Evolutionary conservation across 2,797 vertebrate species (phyloP).

Genomic region (Gobionotothen gibberifrons): DNA sequence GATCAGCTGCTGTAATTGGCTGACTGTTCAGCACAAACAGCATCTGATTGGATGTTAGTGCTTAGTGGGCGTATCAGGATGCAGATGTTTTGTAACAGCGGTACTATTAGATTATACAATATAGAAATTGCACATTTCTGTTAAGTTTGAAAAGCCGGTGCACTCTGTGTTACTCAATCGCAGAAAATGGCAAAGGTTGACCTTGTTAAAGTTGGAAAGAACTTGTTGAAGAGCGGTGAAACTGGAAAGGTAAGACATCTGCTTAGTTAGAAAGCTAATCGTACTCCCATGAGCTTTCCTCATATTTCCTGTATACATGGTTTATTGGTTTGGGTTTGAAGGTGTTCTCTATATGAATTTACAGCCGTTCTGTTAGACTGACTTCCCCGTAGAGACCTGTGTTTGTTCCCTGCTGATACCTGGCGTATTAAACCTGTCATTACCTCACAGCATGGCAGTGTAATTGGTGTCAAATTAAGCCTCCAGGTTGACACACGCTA

Average conservation of each 20-base stretch:
- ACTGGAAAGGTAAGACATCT: constrained; percentile 80
- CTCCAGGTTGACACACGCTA: constrained; percentile 25
- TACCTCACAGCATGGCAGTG: constrained; percentile 20
- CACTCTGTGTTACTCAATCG: rapidly evolving
- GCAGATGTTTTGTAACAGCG: constrained; percentile 63
- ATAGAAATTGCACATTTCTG: rapidly evolving
- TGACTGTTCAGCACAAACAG: not conserved
- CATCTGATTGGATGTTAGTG: constrained; percentile 49
- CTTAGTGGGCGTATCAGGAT: constrained; percentile 64
- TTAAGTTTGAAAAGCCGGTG: not conserved
- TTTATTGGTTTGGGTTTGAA: not conserved
- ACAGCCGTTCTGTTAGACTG: not conserved
- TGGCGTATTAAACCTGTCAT: constrained; percentile 21
- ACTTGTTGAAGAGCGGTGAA: constrained; percentile 78
- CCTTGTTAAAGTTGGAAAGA: constrained; percentile 79
- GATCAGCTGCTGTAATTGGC: constrained; percentile 64
- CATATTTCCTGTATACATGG: rapidly evolving
- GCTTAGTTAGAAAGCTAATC: not conserved
- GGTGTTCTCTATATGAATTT: too few species aligned
- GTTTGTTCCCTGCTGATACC: constrained; percentile 14
- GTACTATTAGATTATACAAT: rapidly evolving
- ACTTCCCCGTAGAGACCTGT: not conserved
- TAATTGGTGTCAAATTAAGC: constrained; percentile 33
- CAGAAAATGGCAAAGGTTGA: constrained; percentile 80
- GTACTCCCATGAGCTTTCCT: not conserved